Conservation (phyloP, 1,140 invertebrate genomes). For the Nephotettix cincticeps region DNA sequence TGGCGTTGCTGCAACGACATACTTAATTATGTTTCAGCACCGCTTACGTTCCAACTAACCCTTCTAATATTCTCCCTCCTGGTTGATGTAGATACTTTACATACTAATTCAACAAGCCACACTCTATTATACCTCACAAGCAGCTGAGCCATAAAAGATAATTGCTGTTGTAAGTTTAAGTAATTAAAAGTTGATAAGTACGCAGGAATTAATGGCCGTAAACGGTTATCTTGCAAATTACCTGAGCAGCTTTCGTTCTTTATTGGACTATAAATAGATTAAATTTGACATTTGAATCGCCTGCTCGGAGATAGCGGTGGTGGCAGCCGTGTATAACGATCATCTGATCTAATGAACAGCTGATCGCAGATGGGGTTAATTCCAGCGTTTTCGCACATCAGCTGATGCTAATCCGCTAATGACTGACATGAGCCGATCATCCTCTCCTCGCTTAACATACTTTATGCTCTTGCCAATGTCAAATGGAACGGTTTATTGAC, state of each 20-base stretch:
- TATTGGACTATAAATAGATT: constrained; percentile 3
- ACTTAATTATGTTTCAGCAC: too few relatives aligned
- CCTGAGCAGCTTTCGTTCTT: not conserved
- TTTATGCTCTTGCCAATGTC: too few relatives aligned
- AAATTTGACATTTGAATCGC: not conserved
- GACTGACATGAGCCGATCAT: constrained; percentile 11
- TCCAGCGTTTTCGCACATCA: not conserved
- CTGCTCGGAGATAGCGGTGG: not conserved
- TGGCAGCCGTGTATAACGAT: not conserved
- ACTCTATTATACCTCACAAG: not conserved
- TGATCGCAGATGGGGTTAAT: not conserved
- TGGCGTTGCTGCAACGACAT: too few relatives aligned
- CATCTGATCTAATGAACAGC: constrained; percentile 1
- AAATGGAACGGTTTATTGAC: too few relatives aligned
- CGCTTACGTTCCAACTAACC: too few relatives aligned
- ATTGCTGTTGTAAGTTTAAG: constrained; percentile 7
- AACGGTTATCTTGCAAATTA: constrained; percentile 5
- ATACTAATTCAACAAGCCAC: too few relatives aligned
- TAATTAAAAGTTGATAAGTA: constrained; percentile 5
- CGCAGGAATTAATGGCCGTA: not conserved
- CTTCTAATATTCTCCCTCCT: too few relatives aligned
- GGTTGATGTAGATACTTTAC: too few relatives aligned
- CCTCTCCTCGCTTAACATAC: too few relatives aligned
- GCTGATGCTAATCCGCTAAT: constrained; percentile 8
- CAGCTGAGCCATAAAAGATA: constrained; percentile 9